Evolutionary conservation across 2,888 invertebrate species (phyloP), one percentile per base, ranked within the genome.

Genomic region (Hyalella azteca): DNA sequence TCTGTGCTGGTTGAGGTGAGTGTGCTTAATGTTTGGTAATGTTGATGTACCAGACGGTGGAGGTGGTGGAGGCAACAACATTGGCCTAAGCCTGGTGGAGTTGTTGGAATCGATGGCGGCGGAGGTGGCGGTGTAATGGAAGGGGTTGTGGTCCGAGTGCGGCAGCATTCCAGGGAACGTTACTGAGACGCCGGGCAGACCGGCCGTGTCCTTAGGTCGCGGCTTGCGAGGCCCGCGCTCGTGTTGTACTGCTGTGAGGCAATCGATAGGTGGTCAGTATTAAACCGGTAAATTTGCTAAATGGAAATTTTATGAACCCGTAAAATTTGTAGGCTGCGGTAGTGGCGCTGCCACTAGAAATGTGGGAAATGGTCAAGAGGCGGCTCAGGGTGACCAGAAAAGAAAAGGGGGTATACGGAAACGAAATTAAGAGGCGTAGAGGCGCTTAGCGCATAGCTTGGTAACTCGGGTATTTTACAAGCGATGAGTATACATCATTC

Each of bases 191-290:
- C 50, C 54, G 15, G 79, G 60, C 32, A 73, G 22, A 15, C 39
- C 19, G 9, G 77, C 54, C 32, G 45, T 40, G 15, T 81, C 81
- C 79, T 86, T 94, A 83, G 93, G 89, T 89, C 97, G 97, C 7
- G 96, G 95, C 89, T 97, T 97, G 81, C 97, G 91, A 0, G 97
- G 97, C 9, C 97, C 97, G 73, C 97, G 92, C 89, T 97, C 97
- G 89, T 97, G 97, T 89, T 97, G 97, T 83, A 97, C 97, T 88
- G 97, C 97, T 97, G 90, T 81, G 90, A 82, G 77, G 77, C 54
- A 54, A 54, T 13, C n/a, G n/a, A n/a, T n/a, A 29, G 54, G 78
- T 40, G 59, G 59, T 77, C 40, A 73, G 75, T 29, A 39, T 15
- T 48, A 7, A 11, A n/a, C n/a, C n/a, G n/a, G n/a, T n/a, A n/a